These are phyloP conservation scores for Tetrax tetrax DNA, from an alignment of 2,113 vertebrate genomes.

Conservation along the genomic window DNA sequence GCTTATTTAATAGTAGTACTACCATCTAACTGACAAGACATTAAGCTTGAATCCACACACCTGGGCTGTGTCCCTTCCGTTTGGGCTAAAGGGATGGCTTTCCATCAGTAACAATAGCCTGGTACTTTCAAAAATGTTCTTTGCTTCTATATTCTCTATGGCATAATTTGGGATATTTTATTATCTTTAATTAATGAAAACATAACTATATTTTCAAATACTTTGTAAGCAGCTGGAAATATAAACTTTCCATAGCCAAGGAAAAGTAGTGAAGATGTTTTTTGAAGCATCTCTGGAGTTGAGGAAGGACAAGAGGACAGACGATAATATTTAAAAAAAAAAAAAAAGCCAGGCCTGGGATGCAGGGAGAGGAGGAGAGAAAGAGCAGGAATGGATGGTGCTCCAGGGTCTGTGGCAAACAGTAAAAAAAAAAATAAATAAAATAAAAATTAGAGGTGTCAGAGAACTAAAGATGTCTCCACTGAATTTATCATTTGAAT, in stretches of 20 bases:
- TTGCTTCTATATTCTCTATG: not conserved
- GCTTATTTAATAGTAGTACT: not conserved
- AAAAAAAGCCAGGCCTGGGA: not conserved
- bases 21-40: not conserved
- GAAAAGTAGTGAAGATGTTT: not conserved
- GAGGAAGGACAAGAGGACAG: not conserved
- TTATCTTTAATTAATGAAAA: not conserved
- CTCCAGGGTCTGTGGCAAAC: not conserved
- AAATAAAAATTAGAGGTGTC: not conserved
- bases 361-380: not conserved
- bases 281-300: not conserved
- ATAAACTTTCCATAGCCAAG: not conserved
- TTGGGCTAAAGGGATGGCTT: not conserved
- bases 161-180: not conserved
- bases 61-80: not conserved
- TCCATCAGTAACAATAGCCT: not conserved
- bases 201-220: not conserved
- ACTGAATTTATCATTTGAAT: not conserved
- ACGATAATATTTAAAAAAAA: not conserved
- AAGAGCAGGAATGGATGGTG: not conserved
- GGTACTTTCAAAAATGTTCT: not conserved
- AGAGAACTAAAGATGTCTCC: not conserved
- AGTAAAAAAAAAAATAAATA: not conserved
- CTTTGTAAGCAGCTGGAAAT: not conserved
- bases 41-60: not conserved